phyloP scores from a whole-genome alignment of 2,113 vertebrate species.

The Panthera tigris region DNA sequence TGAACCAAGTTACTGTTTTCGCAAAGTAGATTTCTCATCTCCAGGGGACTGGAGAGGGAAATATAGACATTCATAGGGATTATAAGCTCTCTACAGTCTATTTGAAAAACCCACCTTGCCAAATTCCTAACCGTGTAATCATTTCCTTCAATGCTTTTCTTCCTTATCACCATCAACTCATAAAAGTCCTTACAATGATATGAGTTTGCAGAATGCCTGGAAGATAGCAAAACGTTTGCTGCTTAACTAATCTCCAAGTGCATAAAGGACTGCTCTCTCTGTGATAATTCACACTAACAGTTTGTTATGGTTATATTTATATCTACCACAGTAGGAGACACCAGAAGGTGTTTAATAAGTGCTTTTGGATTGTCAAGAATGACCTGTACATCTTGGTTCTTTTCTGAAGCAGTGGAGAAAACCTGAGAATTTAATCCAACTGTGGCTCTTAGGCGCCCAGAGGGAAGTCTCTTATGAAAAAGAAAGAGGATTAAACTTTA shows the following conservation, averaged over 20 bases:
- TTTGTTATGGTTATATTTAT: background rate
- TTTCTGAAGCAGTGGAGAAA: background rate
- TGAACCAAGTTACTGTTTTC: slow-evolving; percentile 22
- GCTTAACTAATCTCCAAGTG: background rate
- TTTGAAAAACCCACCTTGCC: background rate
- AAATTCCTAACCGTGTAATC: background rate
- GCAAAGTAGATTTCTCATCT: slow-evolving; percentile 5
- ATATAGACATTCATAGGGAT: background rate
- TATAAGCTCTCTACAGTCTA: background rate
- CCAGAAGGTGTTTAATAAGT: background rate
- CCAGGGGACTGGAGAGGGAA: background rate
- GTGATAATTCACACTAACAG: background rate
- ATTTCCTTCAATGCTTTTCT: background rate
- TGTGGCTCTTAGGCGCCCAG: background rate
- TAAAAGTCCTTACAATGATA: background rate
- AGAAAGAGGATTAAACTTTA: background rate
- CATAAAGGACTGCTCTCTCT: background rate
- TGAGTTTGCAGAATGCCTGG: background rate
- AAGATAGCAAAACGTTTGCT: background rate
- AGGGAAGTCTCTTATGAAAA: slow-evolving; percentile 36
- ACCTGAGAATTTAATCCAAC: slow-evolving; percentile 27
- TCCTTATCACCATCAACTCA: background rate
- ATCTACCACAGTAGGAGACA: background rate
- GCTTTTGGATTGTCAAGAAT: slow-evolving; percentile 1
- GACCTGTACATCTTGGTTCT: background rate